Base-by-base conservation (phyloP, 2,888 invertebrate species). In the Iselma pallidipennis region DNA sequence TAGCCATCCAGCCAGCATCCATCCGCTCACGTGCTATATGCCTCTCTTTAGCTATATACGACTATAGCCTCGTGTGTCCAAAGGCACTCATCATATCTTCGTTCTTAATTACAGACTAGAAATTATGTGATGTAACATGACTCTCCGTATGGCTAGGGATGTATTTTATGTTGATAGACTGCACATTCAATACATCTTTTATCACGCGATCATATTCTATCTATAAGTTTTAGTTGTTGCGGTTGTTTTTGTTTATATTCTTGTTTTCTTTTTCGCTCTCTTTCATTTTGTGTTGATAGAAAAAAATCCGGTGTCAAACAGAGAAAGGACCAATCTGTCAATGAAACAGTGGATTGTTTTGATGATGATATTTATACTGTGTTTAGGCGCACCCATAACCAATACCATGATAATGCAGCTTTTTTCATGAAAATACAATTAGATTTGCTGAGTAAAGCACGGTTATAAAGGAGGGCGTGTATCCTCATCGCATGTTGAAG, bases 61-160 rank as follows among this genome's bases (percentile, higher is more conserved):
- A 63, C 67, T 54, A 37, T 48, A 67, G 65, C 70, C 66, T 68
- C 68, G 63, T 68, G 66, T 67, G 66, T 67, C 69, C 61, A 66
- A 67, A 56, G 69, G 69, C 70, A 69, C 69, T 70, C 70, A 66
- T 71, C 71, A 67, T 71, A 72, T 67, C 65, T 71, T 61, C 69
- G 69, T 70, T 72, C 72, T 79, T 79, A 79, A 79, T 79, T 79
- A 78, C 76, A 72, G 70, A 59, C 67, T 70, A 75, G 76, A 75
- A 78, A 78, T 74, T 76, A 79, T 77, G 74, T 76, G 77, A 76
- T 75, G 76, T 74, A 76, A 77, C 72, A 71, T 71, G 76, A 76
- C 69, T 74, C 76, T 76, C 74, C 74, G 75, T 77, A 76, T 72
- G 58, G 65, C 65, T 45, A 19, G 16, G 67, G 73, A 70, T 68